Evolutionary conservation across 2,888 invertebrate genomes (phyloP), one percentile per base, ranked within the genome.

Genomic region (Cancer borealis): DNA sequence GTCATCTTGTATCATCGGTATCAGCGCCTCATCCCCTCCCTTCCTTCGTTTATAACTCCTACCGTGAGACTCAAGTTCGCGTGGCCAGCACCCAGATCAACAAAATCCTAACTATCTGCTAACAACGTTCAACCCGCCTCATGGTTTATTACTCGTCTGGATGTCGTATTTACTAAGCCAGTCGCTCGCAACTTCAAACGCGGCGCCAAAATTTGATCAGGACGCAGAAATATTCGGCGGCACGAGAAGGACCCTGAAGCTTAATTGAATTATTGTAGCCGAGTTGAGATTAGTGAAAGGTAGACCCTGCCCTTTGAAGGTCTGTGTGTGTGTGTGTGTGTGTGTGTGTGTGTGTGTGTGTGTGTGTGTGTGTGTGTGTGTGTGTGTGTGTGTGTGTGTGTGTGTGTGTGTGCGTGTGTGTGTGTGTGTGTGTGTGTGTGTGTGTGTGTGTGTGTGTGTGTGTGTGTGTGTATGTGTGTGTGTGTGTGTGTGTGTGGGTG

Each of bases 351-450:
- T 79, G 79, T 79, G 79, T 79, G 79, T 79, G 79, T 79, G 79
- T 79, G 79, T 79, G 79, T 79, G 79, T 79, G 79, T 79, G 79
- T 79, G 79, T 79, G 79, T 79, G 79, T 79, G 79, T 79, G 79
- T 79, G 79, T 79, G 79, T 79, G 79, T 79, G 79, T 79, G 79
- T 79, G 79, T 79, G 79, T 79, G 79, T 79, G 79, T 79, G 79
- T 79, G 79, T 79, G 79, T 79, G 79, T 79, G 49, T n/a, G n/a
- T n/a, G n/a, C n/a, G n/a, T n/a, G n/a, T n/a, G n/a, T n/a, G n/a
- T n/a, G n/a, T n/a, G n/a, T n/a, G n/a, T n/a, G n/a, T n/a, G n/a
- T n/a, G n/a, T n/a, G n/a, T n/a, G n/a, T n/a, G n/a, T n/a, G n/a
- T n/a, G n/a, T n/a, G n/a, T n/a, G n/a, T n/a, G n/a, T n/a, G n/a